These are phyloP conservation scores for Dryadula phaetusa DNA, from an alignment of 2,888 invertebrate species.

Conservation along the genomic window DNA sequence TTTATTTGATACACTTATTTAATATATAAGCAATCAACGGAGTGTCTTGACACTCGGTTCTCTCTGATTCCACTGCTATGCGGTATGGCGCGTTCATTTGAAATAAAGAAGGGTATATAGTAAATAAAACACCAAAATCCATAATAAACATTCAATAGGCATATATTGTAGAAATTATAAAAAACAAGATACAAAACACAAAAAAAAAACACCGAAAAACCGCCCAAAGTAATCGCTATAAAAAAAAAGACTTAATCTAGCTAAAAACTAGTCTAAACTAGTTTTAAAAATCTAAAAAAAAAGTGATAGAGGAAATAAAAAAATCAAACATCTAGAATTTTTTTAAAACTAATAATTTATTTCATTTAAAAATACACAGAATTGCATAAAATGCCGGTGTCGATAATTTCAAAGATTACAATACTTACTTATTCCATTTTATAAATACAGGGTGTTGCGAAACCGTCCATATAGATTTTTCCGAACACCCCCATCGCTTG, in stretches of 20 bases:
- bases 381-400: slow-evolving; percentile 59
- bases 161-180: slow-evolving; percentile 77
- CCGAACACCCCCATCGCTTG: slow-evolving; percentile 27
- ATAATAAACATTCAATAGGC: slow-evolving; percentile 77
- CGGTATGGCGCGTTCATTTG: no score
- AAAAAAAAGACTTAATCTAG: slow-evolving; percentile 47
- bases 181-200: slow-evolving; percentile 67
- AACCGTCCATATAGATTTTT: slow-evolving; percentile 20
- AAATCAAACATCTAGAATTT: slow-evolving; percentile 47
- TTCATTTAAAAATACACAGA: slow-evolving; percentile 61
- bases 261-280: no score
- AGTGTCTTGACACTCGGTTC: no score
- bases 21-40: no score
- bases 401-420: slow-evolving; percentile 55
- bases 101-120: no score
- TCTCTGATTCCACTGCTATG: no score
- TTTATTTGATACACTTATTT: no score
- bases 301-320: slow-evolving; percentile 55
- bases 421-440: slow-evolving; percentile 39
- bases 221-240: not conserved
- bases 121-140: slow-evolving; percentile 64
- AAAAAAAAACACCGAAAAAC: not conserved
- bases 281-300: no score
- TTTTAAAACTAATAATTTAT: slow-evolving; percentile 66
- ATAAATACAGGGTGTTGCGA: slow-evolving; percentile 42